Evolutionary conservation across 2,113 vertebrate species (phyloP).

Genomic region (Danionella cerebrum): DNA sequence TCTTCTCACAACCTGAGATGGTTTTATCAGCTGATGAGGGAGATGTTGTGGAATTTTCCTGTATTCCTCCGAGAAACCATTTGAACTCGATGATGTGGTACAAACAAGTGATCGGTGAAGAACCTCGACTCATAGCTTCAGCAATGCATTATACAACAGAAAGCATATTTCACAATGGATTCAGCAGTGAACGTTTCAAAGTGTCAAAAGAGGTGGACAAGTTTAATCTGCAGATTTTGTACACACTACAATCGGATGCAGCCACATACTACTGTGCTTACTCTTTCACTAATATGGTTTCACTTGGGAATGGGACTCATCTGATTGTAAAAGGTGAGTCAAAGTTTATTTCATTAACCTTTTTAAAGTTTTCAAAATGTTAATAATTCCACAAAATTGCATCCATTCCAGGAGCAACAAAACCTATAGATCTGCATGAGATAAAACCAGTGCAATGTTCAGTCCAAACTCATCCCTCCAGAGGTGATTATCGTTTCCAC

Average conservation of each 20-base stretch:
- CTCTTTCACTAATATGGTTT: neutral
- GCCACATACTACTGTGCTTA: neutral
- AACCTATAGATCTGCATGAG: neutral
- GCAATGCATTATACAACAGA: neutral
- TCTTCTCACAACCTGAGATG: neutral
- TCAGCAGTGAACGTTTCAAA: neutral
- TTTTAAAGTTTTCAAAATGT: neutral
- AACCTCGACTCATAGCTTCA: neutral
- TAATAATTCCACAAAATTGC: neutral
- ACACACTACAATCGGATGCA: neutral
- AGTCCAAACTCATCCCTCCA: neutral
- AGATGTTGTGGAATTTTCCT: neutral
- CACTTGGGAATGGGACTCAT: neutral
- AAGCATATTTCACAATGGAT: neutral
- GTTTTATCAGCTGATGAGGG: neutral
- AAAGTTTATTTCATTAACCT: neutral
- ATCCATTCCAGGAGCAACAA: neutral
- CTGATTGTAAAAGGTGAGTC: neutral
- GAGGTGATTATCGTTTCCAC: constrained; percentile 21
- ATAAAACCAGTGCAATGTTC: constrained; percentile 35
- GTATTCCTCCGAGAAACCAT: neutral
- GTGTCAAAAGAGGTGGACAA: neutral
- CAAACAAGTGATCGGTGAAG: neutral
- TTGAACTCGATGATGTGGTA: neutral
- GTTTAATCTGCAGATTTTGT: neutral